Evolutionary conservation across 2,797 vertebrate species (phyloP), one percentile per base, ranked within the genome.

Genomic region (Hoplostethus mediterraneus): DNA sequence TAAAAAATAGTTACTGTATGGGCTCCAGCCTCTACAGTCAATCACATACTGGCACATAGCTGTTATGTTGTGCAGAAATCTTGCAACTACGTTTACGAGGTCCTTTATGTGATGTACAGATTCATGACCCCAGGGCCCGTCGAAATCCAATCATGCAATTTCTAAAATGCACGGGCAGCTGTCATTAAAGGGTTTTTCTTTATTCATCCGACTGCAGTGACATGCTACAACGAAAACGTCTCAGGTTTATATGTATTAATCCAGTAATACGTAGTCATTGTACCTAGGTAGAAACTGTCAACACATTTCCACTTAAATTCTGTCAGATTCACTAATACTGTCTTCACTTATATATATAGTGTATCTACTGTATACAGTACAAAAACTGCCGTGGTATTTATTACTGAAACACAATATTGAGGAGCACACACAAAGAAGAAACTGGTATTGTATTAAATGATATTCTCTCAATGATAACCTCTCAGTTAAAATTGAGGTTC

Each of bases 11-110:
- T 42, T 16, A 4, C 54, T 61, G 42, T 66, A 14, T 25, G 68
- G 68, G 52, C 47, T 58, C 61, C 73, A 74, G 71, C 56, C 60
- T 78, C 62, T 11, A 6, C n/a, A 30, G 36, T 80, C 56, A 74
- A 17, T 87, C 70, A 73, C 3, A 21, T 38, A 47, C 44, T 53
- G 62, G 33, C 33, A 33, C 33, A 33, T 10, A 13, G 17, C 38
- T 51, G 64, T 38, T 54, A 17, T 33, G 4, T 6, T 6, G 45
- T 31, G 17, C 21, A 21, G 68, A 63, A 28, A 49, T 6, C 16
- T 60, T 63, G 11, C 3, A 4, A 5, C 33, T 33, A 4, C 33
- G 38, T 57, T 33, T 16, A 49, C 47, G 17, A 4, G 44, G 44
- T 65, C 38, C 25, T 67, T 68, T 58, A 36, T 64, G 45, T 47